Percentiles rank a stretch among this genome's conserved stretches.
Evolutionary conservation across 2,888 invertebrate species (phyloP).

Genomic region (Tinea pellionella): DNA sequence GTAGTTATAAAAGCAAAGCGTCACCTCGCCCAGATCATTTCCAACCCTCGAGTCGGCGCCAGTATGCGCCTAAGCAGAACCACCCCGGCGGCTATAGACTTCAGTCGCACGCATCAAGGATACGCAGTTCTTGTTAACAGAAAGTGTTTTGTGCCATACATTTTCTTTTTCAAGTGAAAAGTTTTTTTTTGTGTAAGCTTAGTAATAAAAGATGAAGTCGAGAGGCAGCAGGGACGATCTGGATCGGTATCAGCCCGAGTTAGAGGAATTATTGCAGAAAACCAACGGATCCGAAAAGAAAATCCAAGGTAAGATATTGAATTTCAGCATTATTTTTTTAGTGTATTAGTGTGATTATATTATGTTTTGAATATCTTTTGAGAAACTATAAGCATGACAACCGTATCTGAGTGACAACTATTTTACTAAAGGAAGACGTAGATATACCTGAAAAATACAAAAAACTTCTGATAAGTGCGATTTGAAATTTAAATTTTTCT

Average conservation of each 20-base stretch:
- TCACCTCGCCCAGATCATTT: conserved; percentile 21
- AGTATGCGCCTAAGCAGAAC: conserved; percentile 2
- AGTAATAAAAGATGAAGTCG: conserved; percentile 35
- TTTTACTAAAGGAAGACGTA: neutral
- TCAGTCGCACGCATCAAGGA: neutral
- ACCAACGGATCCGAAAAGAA: conserved; percentile 23
- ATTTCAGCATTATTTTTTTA: too few relatives aligned
- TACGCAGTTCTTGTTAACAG: neutral
- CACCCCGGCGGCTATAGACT: neutral
- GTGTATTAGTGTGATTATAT: too few relatives aligned
- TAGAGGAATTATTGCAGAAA: conserved; percentile 54
- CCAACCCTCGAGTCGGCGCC: conserved; percentile 21
- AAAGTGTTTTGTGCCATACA: conserved; percentile 7
- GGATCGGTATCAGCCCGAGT: conserved; percentile 38
- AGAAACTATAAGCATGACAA: neutral
- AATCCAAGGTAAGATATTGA: neutral
- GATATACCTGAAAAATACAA: neutral
- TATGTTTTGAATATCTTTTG: too few relatives aligned
- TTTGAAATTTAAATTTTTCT: too few relatives aligned
- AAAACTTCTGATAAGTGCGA: too few relatives aligned
- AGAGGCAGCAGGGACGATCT: conserved; percentile 27
- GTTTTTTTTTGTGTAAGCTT: neutral
- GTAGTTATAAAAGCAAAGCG: conserved; percentile 30
- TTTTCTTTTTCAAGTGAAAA: conserved; percentile 7
- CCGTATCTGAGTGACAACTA: neutral